Evolutionary conservation across 2,797 vertebrate species (phyloP).

Genomic region (Enteromius anoplus): DNA sequence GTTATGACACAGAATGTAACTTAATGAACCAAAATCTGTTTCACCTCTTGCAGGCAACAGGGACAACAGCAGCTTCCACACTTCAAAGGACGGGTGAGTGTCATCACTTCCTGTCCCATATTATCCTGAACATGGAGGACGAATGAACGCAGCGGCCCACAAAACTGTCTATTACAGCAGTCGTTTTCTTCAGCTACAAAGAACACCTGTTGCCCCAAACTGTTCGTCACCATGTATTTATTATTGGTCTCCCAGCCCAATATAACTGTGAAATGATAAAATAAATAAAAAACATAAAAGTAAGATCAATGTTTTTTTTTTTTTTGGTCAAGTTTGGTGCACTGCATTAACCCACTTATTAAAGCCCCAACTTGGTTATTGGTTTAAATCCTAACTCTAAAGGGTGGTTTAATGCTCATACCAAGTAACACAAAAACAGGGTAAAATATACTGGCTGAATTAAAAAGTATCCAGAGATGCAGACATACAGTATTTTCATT

Average conservation of each 20-base stretch:
- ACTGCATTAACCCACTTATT: neutral
- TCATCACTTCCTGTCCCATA: conserved; percentile 75
- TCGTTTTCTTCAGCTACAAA: conserved; percentile 80
- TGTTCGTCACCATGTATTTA: conserved; percentile 80
- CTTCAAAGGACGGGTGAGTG: conserved; percentile 71
- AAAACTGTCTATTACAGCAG: conserved; percentile 75
- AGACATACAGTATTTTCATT: neutral
- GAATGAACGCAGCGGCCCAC: conserved; percentile 76
- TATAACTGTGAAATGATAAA: conserved; percentile 64
- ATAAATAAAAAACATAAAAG: neutral
- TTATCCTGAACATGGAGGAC: conserved; percentile 78
- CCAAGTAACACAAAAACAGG: neutral
- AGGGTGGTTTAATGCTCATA: too few species aligned
- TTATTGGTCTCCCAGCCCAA: conserved; percentile 80
- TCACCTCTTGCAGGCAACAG: conserved; percentile 84
- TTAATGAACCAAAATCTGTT: neutral
- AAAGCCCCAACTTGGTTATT: neutral
- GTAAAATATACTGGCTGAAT: neutral
- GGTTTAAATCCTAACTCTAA: neutral
- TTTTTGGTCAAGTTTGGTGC: neutral
- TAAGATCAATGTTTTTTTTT: neutral
- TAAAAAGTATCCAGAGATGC: neutral
- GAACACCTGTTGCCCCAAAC: conserved; percentile 79
- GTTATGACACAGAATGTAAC: neutral
- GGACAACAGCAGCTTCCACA: conserved; percentile 79